Conservation (phyloP, 2,113 vertebrate species). For the Hyperoodon ampullatus region DNA sequence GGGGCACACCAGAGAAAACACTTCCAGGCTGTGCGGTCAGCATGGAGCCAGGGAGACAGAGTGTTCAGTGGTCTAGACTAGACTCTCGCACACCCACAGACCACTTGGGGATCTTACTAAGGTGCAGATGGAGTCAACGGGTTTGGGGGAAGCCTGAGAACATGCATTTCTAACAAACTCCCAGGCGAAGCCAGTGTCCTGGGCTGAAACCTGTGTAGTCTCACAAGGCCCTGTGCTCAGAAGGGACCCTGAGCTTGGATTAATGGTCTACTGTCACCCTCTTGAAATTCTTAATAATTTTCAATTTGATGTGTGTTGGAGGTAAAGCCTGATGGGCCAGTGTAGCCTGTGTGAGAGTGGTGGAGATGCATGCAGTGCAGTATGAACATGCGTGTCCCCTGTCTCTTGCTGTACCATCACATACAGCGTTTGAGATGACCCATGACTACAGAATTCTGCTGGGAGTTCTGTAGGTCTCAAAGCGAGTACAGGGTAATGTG, state of each 20-base stretch:
- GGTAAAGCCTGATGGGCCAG: neutral
- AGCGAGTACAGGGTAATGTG: neutral
- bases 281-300: neutral
- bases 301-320: neutral
- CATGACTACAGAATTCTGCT: neutral
- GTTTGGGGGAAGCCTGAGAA: neutral
- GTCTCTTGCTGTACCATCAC: neutral
- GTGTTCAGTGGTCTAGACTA: neutral
- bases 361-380: neutral
- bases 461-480: neutral
- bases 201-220: neutral
- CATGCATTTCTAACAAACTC: neutral
- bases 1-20: neutral
- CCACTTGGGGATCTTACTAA: neutral
- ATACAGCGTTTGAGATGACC: neutral
- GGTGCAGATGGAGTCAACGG: neutral
- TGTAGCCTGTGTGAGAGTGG: neutral
- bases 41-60: neutral
- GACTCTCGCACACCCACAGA: neutral
- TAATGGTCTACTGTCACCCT: neutral
- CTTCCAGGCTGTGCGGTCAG: neutral
- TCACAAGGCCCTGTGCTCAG: neutral
- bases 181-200: neutral
- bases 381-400: neutral
- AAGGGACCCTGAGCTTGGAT: neutral